Conservation (phyloP, 2,113 vertebrate genomes). For the Craseonycteris thonglongyai region DNA sequence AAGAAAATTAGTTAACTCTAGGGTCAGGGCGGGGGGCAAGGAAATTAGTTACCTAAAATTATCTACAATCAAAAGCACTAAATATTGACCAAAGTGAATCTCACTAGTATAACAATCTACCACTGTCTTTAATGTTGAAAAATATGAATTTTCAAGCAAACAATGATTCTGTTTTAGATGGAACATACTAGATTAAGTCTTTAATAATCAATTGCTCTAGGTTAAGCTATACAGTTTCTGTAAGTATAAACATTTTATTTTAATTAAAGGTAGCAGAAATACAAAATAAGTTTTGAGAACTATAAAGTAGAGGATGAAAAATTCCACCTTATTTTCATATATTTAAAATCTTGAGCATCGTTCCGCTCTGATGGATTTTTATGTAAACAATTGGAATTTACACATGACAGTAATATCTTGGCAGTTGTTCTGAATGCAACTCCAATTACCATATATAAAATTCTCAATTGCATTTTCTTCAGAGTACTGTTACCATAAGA, state of each 20-base stretch:
- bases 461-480: conserved; percentile 21
- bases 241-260: conserved; percentile 72
- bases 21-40: no score
- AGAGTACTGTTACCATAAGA: conserved; percentile 14
- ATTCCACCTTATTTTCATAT: conserved; percentile 30
- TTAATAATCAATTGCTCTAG: not conserved
- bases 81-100: not conserved
- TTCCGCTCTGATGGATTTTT: conserved; percentile 3
- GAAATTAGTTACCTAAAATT: not conserved
- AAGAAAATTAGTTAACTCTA: not conserved
- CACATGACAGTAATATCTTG: not conserved
- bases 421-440: not conserved
- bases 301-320: conserved; percentile 66
- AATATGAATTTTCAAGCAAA: not conserved
- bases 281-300: conserved; percentile 56
- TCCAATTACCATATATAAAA: not conserved
- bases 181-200: not conserved
- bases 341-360: conserved; percentile 17
- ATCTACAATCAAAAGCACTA: not conserved
- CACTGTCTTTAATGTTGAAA: not conserved
- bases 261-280: conserved; percentile 57
- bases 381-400: conserved; percentile 45
- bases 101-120: not conserved
- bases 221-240: conserved; percentile 27
- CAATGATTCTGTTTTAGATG: not conserved